Evolutionary conservation across 2,888 invertebrate genomes (phyloP), one percentile per base, ranked within the genome.

Genomic region (Digitonthophagus gazella): DNA sequence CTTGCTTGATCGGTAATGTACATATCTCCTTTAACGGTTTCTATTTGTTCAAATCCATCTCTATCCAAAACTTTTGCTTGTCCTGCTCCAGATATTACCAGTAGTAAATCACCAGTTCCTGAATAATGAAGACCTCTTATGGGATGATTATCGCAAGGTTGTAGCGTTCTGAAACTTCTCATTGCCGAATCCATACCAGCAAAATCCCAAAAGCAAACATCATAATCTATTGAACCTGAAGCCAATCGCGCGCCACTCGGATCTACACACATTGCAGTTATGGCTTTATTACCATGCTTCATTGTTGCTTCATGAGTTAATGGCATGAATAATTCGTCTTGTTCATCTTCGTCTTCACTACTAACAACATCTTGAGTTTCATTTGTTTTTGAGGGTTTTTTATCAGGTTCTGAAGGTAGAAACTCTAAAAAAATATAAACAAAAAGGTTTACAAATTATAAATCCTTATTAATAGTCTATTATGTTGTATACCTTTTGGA

Each of bases 141-240:
- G 0, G 96, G 96, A 82, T 99, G 97, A 80, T 93, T 94, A 82
- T 98, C 98, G 79, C 97, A 97, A 0, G 98, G 98, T 74, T 93
- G 93, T n/a, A 97, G 85, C 0, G 93, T 93, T 16, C 98, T 88
- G 81, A 98, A 99, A 64, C 96, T 94, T 66, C 93, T 90, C 85
- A 97, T 88, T 0, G 93, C 90, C 0, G 93, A 89, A 81, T 98
- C 97, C 97, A 99, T 98, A 2, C 98, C 98, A 72, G 97, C 95
- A 85, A 99, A 99, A 81, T 99, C 99, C 97, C 97, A 99, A 76
- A 99, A 94, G 66, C 93, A 93, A 1, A 99, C 93, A 75, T 97
- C 96, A 82, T 97, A 99, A 81, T 99, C 98, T 19, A 95, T 90
- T 0, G 97, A 96, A 0, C 99, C 99, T 72, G 83, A 81, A 22